Percentiles rank a stretch among this genome's conserved stretches.
These are phyloP conservation scores for Chrysogorgia sp. DNA, from an alignment of 92 coral and sea anemone genomes.

Conservation along the genomic window DNA sequence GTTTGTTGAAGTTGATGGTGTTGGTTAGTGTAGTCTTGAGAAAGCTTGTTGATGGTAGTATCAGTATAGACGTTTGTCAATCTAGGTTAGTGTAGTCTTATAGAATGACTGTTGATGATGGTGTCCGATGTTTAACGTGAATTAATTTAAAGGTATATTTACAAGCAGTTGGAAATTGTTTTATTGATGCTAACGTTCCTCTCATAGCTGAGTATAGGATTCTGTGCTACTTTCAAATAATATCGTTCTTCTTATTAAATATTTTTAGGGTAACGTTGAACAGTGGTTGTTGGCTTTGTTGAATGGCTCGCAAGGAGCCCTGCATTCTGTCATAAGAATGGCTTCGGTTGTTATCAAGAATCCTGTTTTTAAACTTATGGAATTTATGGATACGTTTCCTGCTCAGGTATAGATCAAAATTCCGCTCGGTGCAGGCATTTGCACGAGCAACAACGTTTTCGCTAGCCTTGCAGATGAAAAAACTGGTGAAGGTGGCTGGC, in stretches of 20 bases:
- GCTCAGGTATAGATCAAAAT: constrained; percentile 75
- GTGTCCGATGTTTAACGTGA: too few species aligned
- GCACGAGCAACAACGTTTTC: not conserved
- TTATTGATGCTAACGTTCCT: too few species aligned
- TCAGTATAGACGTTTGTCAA: too few species aligned
- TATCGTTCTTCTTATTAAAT: not conserved
- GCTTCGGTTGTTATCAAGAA: constrained; percentile 96
- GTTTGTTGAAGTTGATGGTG: too few species aligned
- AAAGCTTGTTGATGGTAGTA: too few species aligned
- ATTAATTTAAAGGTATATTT: too few species aligned
- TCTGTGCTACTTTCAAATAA: not conserved
- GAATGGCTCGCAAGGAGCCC: constrained; percentile 70
- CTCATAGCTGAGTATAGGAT: not conserved
- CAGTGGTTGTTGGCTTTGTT: constrained; percentile 85
- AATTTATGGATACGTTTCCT: constrained; percentile 86
- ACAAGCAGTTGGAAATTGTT: too few species aligned
- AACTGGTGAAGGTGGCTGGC: too few species aligned
- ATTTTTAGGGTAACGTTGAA: constrained; percentile 88
- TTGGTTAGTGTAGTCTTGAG: too few species aligned
- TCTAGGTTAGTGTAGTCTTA: too few species aligned
- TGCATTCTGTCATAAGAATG: constrained; percentile 86
- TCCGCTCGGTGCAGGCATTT: not conserved
- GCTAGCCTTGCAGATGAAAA: too few species aligned
- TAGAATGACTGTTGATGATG: too few species aligned
- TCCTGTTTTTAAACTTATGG: constrained; percentile 85